Conservation (phyloP, 2,113 vertebrate species). For the Cathartes aura region DNA sequence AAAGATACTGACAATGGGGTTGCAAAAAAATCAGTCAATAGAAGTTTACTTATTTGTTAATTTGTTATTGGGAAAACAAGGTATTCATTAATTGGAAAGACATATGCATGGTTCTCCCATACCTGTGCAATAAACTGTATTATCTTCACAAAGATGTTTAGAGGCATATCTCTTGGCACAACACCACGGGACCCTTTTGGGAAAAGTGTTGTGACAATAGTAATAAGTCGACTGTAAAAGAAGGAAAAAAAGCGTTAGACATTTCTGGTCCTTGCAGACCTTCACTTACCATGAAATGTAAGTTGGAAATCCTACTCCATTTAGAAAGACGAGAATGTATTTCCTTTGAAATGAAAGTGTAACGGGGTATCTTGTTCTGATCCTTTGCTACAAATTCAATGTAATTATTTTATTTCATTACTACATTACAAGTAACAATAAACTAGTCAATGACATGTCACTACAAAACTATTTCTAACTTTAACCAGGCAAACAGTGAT, state of each 20-base stretch:
- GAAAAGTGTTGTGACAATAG: constrained; percentile 96
- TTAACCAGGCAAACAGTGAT: not conserved
- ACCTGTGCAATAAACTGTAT: constrained; percentile 99
- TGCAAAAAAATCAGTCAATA: not conserved
- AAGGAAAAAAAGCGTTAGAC: constrained; percentile 54
- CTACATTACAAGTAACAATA: not conserved
- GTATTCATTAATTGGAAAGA: not conserved
- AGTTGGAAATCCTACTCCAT: not conserved
- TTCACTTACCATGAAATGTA: not conserved
- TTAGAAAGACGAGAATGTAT: not conserved
- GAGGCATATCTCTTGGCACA: constrained; percentile 96
- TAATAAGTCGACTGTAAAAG: constrained; percentile 90
- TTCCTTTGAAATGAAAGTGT: constrained; percentile 20
- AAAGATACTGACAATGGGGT: not conserved
- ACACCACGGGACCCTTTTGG: constrained; percentile 97
- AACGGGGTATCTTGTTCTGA: not conserved
- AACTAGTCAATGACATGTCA: not conserved
- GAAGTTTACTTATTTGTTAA: not conserved
- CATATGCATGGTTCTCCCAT: not conserved
- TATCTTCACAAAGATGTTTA: constrained; percentile 99
- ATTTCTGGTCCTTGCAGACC: not conserved
- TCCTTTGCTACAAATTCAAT: not conserved
- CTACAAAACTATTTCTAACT: not conserved
- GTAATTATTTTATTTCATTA: not conserved
- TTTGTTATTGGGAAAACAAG: not conserved